Evolutionary conservation across 2,797 vertebrate species (phyloP), one percentile per base, ranked within the genome.

Genomic region (Cuculus canorus): DNA sequence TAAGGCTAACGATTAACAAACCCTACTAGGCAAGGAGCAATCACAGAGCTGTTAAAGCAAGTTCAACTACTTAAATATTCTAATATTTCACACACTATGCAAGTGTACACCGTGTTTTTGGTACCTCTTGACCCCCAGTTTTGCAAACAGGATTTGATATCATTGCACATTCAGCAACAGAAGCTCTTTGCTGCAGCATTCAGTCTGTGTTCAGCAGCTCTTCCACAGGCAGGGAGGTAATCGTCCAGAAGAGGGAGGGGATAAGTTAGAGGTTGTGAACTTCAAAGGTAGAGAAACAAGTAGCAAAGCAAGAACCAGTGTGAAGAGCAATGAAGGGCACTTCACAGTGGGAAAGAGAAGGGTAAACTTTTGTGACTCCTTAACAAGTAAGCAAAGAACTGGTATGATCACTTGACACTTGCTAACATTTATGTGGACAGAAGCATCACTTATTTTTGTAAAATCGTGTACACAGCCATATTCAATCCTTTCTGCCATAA

Each of bases 71-170:
- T 69, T 90, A 54, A 72, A 79, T 57, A 28, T 28, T 93, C 16
- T 35, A 63, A 54, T 59, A 70, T 32, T 69, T 56, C 27, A 72
- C 32, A 52, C 7, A 11, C 8, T 5, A 7, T 0, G 1, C 5
- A 6, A 1, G 25, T 1, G 25, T 1, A 0, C n/a, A 7, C 6
- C 2, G 3, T 39, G 54, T 35, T 85, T 87, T 78, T 14, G 13
- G 9, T 50, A 50, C 16, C 41, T 72, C 6, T 21, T 85, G 70
- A 59, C 5, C 7, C 63, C 8, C 22, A 21, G 14, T 65, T 65
- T 72, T 86, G 28, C 48, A 59, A 59, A 13, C 2, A 83, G 52
- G 37, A 35, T 48, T 70, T 56, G 11, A 7, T 52, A 17, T 18
- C 11, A 4, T 19, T 24, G 30, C 5, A 37, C 13, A 43, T 5